phyloP scores from a whole-genome alignment of 2,797 vertebrate species.

The Rhabdophis nuchalis region DNA sequence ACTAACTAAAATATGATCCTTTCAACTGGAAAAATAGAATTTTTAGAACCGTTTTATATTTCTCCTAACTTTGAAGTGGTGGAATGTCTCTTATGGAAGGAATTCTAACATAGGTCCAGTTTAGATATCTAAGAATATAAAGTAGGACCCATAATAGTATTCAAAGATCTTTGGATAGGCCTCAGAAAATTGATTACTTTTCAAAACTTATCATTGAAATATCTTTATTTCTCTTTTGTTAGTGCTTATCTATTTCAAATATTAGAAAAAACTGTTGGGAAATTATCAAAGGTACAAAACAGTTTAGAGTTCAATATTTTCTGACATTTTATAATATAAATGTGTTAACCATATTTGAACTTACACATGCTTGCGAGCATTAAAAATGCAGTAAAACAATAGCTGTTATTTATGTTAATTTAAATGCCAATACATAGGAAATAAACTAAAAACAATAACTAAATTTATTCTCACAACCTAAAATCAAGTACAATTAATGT shows the following conservation, averaged over 20 bases:
- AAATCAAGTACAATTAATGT: neutral
- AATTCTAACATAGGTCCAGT: neutral
- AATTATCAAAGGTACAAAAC: neutral
- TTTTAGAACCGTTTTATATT: neutral
- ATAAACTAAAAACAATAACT: constrained; percentile 11
- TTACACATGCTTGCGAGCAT: neutral
- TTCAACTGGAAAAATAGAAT: neutral
- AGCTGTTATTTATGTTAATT: constrained; percentile 4
- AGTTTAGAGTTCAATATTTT: neutral
- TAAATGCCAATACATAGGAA: constrained; percentile 15
- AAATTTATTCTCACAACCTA: constrained; percentile 11
- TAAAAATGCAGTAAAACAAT: neutral
- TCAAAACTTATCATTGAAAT: neutral
- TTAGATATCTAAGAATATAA: neutral
- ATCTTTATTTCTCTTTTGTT: neutral
- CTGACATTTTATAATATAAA: neutral
- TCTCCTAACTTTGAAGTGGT: neutral
- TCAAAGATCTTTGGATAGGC: neutral
- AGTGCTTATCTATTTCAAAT: neutral
- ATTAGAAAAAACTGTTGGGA: neutral
- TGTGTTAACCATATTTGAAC: neutral
- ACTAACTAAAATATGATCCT: neutral
- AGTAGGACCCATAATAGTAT: neutral
- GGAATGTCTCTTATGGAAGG: neutral
- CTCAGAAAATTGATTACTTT: neutral